These are phyloP conservation scores for Tretioscincus oriximinensis DNA, from an alignment of 2,113 vertebrate species.

Conservation along the genomic window DNA sequence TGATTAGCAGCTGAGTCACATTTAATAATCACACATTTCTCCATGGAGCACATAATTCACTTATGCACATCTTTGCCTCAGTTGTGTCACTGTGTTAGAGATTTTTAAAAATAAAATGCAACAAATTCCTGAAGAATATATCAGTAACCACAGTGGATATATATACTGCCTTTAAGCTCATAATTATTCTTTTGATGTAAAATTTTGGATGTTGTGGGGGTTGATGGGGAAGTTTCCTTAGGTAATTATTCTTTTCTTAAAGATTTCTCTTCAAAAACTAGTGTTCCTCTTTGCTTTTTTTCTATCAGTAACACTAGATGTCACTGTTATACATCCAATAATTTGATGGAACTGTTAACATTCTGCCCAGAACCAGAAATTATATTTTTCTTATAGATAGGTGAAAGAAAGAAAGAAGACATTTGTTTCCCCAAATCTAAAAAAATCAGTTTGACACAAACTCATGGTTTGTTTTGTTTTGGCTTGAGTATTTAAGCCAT, in stretches of 20 bases:
- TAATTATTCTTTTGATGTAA: neutral
- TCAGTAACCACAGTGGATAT: neutral
- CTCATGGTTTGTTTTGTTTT: neutral
- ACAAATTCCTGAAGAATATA: neutral
- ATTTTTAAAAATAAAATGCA: neutral
- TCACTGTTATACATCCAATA: conserved; percentile 44
- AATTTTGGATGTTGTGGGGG: too few species aligned
- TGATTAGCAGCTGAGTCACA: neutral
- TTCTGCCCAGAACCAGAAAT: neutral
- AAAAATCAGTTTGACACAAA: conserved; percentile 41
- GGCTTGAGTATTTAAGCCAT: neutral
- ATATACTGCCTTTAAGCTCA: neutral
- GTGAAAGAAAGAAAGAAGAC: neutral
- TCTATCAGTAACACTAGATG: conserved; percentile 25
- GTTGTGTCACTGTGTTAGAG: neutral
- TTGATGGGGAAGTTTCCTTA: too few species aligned
- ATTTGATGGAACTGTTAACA: neutral
- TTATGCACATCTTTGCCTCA: neutral
- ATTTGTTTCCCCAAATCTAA: conserved; percentile 23
- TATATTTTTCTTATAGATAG: neutral
- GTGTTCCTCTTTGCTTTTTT: neutral
- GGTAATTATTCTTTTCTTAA: neutral
- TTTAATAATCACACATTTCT: neutral
- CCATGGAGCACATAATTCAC: neutral
- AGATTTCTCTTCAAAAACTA: neutral